A percentile compares a stretch with the other conserved stretches of the same genome.
Conservation (phyloP, 2,113 vertebrate genomes). For the Phalacrocorax carbo region DNA sequence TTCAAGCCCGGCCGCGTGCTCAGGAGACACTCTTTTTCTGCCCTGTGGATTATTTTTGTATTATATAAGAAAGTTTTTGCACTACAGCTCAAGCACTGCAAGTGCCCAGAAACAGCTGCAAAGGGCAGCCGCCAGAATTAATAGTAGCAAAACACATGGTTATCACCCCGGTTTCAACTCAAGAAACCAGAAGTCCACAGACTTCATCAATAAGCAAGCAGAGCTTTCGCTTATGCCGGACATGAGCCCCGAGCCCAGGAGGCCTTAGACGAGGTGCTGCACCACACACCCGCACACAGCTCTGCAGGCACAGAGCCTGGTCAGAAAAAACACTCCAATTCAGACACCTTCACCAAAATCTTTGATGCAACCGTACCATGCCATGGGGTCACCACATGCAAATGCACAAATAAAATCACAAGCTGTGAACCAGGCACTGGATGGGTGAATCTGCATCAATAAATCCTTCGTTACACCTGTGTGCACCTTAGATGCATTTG, state of each 20-base stretch:
- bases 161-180: not conserved
- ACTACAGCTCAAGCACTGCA: not conserved
- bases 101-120: not conserved
- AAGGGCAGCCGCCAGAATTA: not conserved
- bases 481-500: accelerated
- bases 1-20: accelerated
- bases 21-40: not conserved
- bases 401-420: not conserved
- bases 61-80: not conserved
- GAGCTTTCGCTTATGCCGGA: not conserved
- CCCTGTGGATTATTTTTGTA: accelerated
- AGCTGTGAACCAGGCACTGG: accelerated
- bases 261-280: not conserved
- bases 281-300: accelerated
- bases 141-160: accelerated
- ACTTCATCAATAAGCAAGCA: not conserved
- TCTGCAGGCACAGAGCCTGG: not conserved
- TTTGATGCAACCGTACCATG: accelerated
- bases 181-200: not conserved
- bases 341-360: not conserved
- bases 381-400: accelerated
- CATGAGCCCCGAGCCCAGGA: not conserved
- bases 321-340: not conserved
- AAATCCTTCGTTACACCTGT: not conserved
- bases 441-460: accelerated